Conservation (phyloP, 2,113 vertebrate genomes). For the Typhlomys cinereus region DNA sequence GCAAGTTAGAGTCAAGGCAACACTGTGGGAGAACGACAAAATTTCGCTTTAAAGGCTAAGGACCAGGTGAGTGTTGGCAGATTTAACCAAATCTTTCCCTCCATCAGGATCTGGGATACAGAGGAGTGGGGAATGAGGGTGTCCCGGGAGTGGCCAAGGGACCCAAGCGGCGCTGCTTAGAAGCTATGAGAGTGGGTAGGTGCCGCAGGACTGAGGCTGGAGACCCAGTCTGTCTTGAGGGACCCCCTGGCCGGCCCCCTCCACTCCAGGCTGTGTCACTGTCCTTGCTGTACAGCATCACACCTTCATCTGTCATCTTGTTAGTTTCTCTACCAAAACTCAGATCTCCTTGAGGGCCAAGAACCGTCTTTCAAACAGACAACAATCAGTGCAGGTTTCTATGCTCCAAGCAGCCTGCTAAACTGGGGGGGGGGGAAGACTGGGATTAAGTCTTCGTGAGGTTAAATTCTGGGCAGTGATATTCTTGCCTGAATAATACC, state of each 20-base stretch:
- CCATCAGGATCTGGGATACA: background rate
- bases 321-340: slow-evolving; percentile 32
- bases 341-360: slow-evolving; percentile 31
- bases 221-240: background rate
- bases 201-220: background rate
- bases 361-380: background rate
- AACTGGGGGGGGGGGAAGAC: background rate
- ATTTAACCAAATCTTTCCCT: background rate
- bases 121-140: accelerated
- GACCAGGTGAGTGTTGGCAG: background rate
- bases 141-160: background rate
- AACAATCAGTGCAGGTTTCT: background rate
- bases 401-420: background rate
- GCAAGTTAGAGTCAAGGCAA: background rate
- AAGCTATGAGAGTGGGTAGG: background rate
- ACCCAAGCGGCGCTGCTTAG: background rate
- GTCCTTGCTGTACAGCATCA: background rate
- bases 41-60: background rate
- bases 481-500: background rate
- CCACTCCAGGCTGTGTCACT: background rate
- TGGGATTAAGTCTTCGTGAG: background rate
- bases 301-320: slow-evolving; percentile 4
- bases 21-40: background rate
- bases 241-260: background rate
- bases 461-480: background rate